Conservation (phyloP, 2,888 invertebrate genomes). For the Gymnocheta viridis region DNA sequence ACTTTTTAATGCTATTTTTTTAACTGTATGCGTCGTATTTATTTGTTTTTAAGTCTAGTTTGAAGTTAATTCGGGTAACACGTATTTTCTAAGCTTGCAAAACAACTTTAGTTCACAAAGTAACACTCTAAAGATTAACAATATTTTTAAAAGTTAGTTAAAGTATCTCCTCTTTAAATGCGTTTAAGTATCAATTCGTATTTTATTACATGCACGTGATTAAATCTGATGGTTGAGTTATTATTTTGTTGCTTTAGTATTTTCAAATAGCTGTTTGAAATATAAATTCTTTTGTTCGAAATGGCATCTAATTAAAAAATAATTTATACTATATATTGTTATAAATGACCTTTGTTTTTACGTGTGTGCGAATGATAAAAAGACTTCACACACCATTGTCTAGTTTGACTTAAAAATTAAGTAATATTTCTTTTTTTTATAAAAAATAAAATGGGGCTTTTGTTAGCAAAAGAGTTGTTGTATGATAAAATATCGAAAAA, state of each 20-base stretch:
- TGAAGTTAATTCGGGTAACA: background rate
- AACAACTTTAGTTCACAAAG: conserved; percentile 40
- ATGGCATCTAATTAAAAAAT: conserved; percentile 9
- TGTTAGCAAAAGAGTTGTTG: no score
- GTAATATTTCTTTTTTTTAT: background rate
- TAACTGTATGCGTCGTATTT: conserved; percentile 15
- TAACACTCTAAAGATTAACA: background rate
- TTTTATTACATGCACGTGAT: conserved; percentile 41
- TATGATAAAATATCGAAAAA: no score
- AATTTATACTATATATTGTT: conserved; percentile 28
- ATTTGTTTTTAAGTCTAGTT: conserved; percentile 20
- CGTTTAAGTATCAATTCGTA: background rate
- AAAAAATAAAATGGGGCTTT: background rate
- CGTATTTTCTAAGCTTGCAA: conserved; percentile 18
- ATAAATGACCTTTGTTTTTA: conserved; percentile 40
- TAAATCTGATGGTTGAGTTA: conserved; percentile 13
- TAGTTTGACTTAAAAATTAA: background rate
- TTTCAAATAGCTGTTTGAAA: conserved; percentile 5
- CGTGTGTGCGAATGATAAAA: background rate
- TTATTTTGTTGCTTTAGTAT: background rate
- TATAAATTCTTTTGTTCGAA: conserved; percentile 14
- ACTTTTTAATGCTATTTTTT: conserved; percentile 5
- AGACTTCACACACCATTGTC: background rate
- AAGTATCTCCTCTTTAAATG: conserved; percentile 20
- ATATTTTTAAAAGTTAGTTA: no score